Base-by-base conservation (phyloP, 1,140 invertebrate genomes). In the Drosophila aff. region DNA sequence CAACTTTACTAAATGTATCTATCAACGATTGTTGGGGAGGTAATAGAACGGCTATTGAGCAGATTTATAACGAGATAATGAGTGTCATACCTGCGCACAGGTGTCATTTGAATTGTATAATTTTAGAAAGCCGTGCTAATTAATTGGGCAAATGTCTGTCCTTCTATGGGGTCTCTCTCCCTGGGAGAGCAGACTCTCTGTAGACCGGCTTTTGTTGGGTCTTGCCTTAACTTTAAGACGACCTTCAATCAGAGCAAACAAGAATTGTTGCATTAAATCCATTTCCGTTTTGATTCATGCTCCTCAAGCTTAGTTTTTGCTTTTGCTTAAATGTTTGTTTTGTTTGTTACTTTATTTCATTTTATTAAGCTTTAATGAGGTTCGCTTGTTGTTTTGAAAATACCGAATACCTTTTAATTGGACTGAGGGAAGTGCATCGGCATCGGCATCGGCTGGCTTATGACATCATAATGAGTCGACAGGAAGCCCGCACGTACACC, bases 281-380 rank as follows among this genome's bases (percentile, higher is more conserved):
- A 76, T 82, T 87, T 87, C 83, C 83, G 83, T 83, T 87, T 87
- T 71, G 71, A 74, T 77, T 87, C 84, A 74, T 66, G 46, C 43
- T 26, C 53, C 43, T 28, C 26, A 11, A n/a, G 76, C 46, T 57
- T 60, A 76, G 73, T 58, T 67, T 59, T 28, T 28, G 53, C 36
- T 61, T 52, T 64, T 49, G 46, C 16, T 49, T 26, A 21, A 46
- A 3, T 50, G 28, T 33, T 57, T 57, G 26, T 55, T 55, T 55
- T 23, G 33, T 23, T 55, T 40, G 36, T 38, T 49, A 44, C 67
- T 55, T 40, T 11, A 75, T 80, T 60, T 53, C 21, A 62, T 60
- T 57, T 59, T 59, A 62, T 73, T 76, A 33, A 26, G 61, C 50
- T 47, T 67, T 52, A 79, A 78, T 66, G 73, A 72, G 33, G 28